Conservation (phyloP, 2,888 invertebrate species). For the Pyrocoelia pectoralis region DNA sequence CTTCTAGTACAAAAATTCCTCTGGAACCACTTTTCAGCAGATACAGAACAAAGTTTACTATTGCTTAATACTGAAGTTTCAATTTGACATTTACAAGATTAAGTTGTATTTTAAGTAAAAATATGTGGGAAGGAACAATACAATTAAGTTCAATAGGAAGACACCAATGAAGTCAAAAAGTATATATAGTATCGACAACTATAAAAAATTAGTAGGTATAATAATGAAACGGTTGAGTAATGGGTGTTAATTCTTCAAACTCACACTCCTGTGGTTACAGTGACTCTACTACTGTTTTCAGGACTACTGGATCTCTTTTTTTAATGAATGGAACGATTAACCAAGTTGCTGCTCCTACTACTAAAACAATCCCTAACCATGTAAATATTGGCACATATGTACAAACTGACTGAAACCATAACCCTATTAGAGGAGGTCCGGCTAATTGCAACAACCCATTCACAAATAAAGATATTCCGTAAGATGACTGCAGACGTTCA, state of each 20-base stretch:
- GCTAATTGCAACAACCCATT: conserved; percentile 83
- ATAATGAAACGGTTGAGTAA: too few relatives aligned
- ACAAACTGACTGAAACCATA: conserved; percentile 69
- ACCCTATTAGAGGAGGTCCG: conserved; percentile 85
- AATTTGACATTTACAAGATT: too few relatives aligned
- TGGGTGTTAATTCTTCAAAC: too few relatives aligned
- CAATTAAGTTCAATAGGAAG: too few relatives aligned
- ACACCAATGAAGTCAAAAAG: background rate
- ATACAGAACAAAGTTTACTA: too few relatives aligned
- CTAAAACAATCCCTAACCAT: conserved; percentile 74
- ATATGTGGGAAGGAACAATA: background rate
- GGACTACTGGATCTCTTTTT: conserved; percentile 45
- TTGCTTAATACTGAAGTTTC: too few relatives aligned
- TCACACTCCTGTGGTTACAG: conserved; percentile 7
- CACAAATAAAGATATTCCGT: conserved; percentile 85
- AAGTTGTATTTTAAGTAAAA: background rate
- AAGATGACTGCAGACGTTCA: conserved; percentile 84
- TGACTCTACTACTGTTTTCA: conserved; percentile 10
- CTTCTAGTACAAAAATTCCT: too few relatives aligned
- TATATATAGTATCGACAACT: too few relatives aligned
- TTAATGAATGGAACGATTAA: conserved; percentile 76
- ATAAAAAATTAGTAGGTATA: background rate
- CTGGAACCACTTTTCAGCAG: too few relatives aligned
- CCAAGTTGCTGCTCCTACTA: conserved; percentile 79
- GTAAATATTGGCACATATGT: conserved; percentile 78